Base-by-base conservation (phyloP, 2,888 invertebrate species). In the Bhutanitis thaidina region DNA sequence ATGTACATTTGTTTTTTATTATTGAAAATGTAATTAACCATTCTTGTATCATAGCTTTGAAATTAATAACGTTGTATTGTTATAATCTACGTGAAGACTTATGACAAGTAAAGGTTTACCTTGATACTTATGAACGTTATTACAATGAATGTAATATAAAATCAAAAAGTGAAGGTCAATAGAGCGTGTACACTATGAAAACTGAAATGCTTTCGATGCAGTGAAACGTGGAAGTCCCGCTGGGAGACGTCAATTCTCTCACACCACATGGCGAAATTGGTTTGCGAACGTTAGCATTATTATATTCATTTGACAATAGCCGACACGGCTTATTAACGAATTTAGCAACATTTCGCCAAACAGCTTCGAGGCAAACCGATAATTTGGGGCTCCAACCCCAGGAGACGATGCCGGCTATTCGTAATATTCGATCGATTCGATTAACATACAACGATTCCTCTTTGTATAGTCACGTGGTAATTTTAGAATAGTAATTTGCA, bases 281-380 rank as follows among this genome's bases (percentile, higher is more conserved):
- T 68, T 66, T 56, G 59, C 59, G 61, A 64, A 64, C 67, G 61
- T 62, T 64, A 64, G 64, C 71, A 73, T 74, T 70, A 69, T 61
- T 58, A 57, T 54, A 61, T 70, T 56, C 54, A 71, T 69, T 67
- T 67, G 59, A 77, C 79, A 81, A 84, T 75, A 65, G 70, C 66
- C 69, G 74, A 76, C 73, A 74, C 68, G 71, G 81, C 80, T 86
- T 84, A 87, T 88, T 87, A 86, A 65, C 69, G 69, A 81, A 79
- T 77, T 71, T 67, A 75, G 80, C 80, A 72, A 77, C 76, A 69
- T 74, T 77, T 69, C 71, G 69, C 66, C 69, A 76, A 80, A 85
- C 78, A 77, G 82, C 87, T 77, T 63, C 60, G 65, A 76, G 85
- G 71, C 67, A 72, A 86, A 80, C 82, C 85, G 69, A 85, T 87